Evolutionary conservation across 2,888 invertebrate genomes (phyloP).

Genomic region (Agrypnus murinus): DNA sequence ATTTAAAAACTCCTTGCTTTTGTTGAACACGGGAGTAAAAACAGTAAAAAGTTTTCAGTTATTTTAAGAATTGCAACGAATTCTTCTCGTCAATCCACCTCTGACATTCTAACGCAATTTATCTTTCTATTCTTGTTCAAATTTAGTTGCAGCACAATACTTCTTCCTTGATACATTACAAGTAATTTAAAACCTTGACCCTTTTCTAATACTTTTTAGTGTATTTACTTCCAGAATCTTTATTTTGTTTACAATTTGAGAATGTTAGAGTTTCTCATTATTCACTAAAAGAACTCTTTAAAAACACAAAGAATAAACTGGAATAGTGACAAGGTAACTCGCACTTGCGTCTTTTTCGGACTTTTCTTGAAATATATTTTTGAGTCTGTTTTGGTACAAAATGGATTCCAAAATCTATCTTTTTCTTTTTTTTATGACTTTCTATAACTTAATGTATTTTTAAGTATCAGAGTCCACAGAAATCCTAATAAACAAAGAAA

Average conservation of each 20-base stretch:
- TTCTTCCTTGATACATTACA: neutral
- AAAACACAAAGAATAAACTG: no score
- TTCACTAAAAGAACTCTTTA: no score
- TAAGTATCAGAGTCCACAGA: no score
- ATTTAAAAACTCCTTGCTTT: neutral
- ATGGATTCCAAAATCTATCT: no score
- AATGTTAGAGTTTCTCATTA: no score
- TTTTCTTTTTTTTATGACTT: no score
- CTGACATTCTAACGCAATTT: neutral
- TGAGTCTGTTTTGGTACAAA: no score
- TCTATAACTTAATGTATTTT: no score
- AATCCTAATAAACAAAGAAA: no score
- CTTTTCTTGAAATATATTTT: no score
- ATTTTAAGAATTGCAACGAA: slow-evolving; percentile 4
- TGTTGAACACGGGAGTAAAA: neutral
- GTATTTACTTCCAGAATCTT: neutral
- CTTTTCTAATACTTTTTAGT: neutral
- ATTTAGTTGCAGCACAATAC: neutral
- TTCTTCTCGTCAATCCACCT: slow-evolving; percentile 6
- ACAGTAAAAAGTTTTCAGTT: neutral
- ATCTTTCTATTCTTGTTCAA: slow-evolving; percentile 8
- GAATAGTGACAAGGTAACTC: no score
- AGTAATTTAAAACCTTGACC: slow-evolving; percentile 4
- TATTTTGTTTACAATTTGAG: neutral
- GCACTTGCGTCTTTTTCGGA: no score